Evolutionary conservation across 2,888 invertebrate species (phyloP).

Genomic region (Epistrophe eligans): DNA sequence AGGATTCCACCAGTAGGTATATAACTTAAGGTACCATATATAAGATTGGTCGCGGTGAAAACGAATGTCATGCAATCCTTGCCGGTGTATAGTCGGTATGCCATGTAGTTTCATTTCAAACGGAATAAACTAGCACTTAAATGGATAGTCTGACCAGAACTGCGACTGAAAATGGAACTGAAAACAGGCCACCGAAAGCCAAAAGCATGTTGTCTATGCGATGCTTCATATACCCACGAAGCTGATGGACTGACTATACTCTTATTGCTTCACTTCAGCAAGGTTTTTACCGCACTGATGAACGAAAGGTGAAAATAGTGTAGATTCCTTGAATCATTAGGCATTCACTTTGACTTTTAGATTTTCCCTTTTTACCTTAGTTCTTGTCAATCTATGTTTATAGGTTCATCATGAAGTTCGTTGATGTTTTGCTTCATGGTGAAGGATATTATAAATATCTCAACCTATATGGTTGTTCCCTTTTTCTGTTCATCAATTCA

Average conservation of each 20-base stretch:
- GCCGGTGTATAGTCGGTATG: background rate
- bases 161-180: background rate
- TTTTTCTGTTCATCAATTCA: background rate
- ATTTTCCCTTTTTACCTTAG: constrained; percentile 25
- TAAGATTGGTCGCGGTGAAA: constrained; percentile 10
- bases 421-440: background rate
- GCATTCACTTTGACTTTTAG: constrained; percentile 68
- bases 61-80: constrained; percentile 32
- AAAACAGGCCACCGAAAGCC: constrained; percentile 6
- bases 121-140: constrained; percentile 14
- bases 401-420: background rate
- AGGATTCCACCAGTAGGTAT: background rate
- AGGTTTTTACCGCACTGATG: constrained; percentile 50
- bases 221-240: background rate
- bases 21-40: background rate
- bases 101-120: constrained; percentile 6
- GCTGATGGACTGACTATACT: constrained; percentile 18
- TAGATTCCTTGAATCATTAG: constrained; percentile 63
- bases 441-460: background rate
- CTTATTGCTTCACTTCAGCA: constrained; percentile 19
- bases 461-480: background rate
- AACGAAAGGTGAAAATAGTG: constrained; percentile 30
- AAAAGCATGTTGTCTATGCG: constrained; percentile 32
- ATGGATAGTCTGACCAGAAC: background rate
- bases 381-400: background rate